These are phyloP conservation scores for Thymelicus lineola DNA, from an alignment of 2,888 invertebrate genomes.

Conservation along the genomic window DNA sequence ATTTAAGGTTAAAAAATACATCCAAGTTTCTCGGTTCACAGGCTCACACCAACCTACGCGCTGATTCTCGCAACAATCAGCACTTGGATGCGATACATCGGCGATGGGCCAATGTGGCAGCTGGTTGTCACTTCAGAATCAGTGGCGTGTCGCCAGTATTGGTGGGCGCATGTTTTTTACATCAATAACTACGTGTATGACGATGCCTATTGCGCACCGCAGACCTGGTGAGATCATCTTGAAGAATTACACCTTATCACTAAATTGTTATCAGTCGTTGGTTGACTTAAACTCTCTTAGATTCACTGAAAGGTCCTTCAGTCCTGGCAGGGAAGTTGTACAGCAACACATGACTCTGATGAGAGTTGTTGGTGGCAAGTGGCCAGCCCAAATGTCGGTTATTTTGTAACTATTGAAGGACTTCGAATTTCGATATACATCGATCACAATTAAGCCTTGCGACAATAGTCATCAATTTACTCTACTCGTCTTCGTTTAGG, in stretches of 20 bases:
- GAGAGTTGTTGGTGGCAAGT: too few relatives aligned
- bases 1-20: neutral
- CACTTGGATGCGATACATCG: conserved; percentile 65
- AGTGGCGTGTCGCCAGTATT: conserved; percentile 67
- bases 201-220: conserved; percentile 62
- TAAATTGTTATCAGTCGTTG: too few relatives aligned
- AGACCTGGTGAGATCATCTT: conserved; percentile 63
- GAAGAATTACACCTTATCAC: neutral
- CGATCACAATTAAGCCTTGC: too few relatives aligned
- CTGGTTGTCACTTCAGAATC: conserved; percentile 63
- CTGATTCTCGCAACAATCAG: conserved; percentile 64
- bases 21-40: conserved; percentile 43
- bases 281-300: too few relatives aligned
- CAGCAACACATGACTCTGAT: too few relatives aligned
- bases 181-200: conserved; percentile 74
- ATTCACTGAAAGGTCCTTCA: too few relatives aligned
- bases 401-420: too few relatives aligned
- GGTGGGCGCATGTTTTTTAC: conserved; percentile 78
- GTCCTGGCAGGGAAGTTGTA: too few relatives aligned
- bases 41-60: conserved; percentile 71
- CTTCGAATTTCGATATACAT: too few relatives aligned
- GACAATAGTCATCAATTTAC: too few relatives aligned
- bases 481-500: too few relatives aligned
- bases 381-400: too few relatives aligned
- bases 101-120: conserved; percentile 71